Conservation (phyloP, 1,140 invertebrate genomes). For the Nephotettix cincticeps region DNA sequence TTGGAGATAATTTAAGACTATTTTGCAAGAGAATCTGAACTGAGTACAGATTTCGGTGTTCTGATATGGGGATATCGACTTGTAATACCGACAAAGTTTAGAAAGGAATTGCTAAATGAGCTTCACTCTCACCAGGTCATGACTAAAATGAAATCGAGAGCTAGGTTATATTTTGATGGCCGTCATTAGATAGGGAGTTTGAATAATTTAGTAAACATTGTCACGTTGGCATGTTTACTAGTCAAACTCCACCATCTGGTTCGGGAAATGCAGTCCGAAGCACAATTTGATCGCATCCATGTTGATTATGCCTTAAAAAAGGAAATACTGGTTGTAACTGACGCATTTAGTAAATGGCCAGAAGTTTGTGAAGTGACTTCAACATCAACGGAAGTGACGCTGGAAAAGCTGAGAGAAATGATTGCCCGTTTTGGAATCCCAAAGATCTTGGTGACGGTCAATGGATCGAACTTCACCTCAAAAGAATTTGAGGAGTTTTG, state of each 20-base stretch:
- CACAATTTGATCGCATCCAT: not conserved
- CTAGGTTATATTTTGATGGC: not conserved
- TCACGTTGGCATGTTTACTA: too few species aligned
- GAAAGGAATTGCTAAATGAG: too few species aligned
- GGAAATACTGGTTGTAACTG: too few species aligned
- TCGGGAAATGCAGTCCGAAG: too few species aligned
- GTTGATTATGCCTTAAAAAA: too few species aligned
- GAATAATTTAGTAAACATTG: not conserved
- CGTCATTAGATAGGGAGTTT: not conserved
- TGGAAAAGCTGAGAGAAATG: not conserved
- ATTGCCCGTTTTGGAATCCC: not conserved
- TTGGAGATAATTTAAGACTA: not conserved
- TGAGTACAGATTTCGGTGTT: too few species aligned
- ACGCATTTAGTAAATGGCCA: not conserved
- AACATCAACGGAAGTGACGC: not conserved
- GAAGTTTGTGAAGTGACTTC: not conserved
- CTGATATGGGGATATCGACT: not conserved
- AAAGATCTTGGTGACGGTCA: not conserved
- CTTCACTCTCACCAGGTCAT: not conserved
- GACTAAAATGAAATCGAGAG: not conserved
- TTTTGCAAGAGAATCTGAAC: not conserved
- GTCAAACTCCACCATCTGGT: too few species aligned
- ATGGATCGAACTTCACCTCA: not conserved
- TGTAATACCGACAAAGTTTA: not conserved
- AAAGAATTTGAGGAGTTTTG: too few species aligned